Percentiles rank a stretch among this genome's conserved stretches.
Evolutionary conservation across 1,140 invertebrate species (phyloP).

Genomic region (Centruroides sculpturatus): DNA sequence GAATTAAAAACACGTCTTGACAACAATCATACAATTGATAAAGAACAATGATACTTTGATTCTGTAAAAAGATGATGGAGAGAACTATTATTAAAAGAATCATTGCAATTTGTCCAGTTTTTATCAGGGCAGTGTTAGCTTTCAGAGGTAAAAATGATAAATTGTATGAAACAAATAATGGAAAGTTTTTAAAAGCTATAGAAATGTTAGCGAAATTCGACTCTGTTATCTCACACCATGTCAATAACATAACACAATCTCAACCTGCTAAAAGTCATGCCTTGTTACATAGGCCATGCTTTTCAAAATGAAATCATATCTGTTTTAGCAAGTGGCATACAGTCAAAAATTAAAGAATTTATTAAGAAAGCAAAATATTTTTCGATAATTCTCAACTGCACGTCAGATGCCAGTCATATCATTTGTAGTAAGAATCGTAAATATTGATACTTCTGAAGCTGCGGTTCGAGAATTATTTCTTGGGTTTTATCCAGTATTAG

Average conservation of each 20-base stretch:
- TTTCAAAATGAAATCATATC: neutral
- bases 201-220: too few relatives aligned
- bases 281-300: neutral
- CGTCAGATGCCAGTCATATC: neutral
- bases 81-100: too few relatives aligned
- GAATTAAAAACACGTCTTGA: neutral
- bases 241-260: neutral
- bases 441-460: neutral
- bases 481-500: neutral
- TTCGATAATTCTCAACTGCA: neutral
- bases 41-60: too few relatives aligned
- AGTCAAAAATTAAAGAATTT: neutral
- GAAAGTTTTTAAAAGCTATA: too few relatives aligned
- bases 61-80: too few relatives aligned
- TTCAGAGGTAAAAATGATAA: neutral
- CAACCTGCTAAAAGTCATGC: neutral
- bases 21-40: neutral
- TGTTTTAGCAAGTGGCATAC: neutral
- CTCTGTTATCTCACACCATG: neutral
- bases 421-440: neutral
- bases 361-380: neutral
- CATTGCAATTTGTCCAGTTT: neutral
- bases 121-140: neutral
- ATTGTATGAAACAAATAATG: too few relatives aligned
- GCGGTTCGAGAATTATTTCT: neutral